These are phyloP conservation scores for Chrysodeixis includens DNA, from an alignment of 2,888 invertebrate genomes.

Conservation along the genomic window DNA sequence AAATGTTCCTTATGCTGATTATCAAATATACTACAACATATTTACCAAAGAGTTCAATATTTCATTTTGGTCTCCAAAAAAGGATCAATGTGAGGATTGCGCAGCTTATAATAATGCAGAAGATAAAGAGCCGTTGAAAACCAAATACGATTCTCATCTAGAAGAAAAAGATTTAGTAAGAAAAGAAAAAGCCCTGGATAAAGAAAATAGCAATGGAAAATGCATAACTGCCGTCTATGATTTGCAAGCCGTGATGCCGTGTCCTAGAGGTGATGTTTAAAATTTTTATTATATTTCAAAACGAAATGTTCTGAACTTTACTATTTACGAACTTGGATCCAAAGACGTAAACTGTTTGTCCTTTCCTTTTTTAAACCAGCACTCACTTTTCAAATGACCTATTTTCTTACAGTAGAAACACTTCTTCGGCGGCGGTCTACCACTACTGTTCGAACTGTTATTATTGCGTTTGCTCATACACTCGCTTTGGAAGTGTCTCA, in stretches of 20 bases:
- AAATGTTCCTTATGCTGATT: slow-evolving; percentile 21
- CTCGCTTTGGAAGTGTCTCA: too few species aligned
- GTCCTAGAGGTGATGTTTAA: too few species aligned
- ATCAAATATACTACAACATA: slow-evolving; percentile 36
- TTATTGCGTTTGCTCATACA: too few species aligned
- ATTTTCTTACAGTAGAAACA: too few species aligned
- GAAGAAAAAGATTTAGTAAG: slow-evolving; percentile 29
- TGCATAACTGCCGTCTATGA: slow-evolving; percentile 22
- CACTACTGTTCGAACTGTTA: too few species aligned
- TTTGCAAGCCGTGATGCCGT: slow-evolving; percentile 22
- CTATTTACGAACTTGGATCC: slow-evolving; percentile 16
- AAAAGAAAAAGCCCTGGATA: slow-evolving; percentile 23
- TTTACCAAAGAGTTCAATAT: slow-evolving; percentile 40
- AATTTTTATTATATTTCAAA: slow-evolving; percentile 17
- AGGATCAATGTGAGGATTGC: slow-evolving; percentile 40
- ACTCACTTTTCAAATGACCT: too few species aligned
- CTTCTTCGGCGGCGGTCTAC: too few species aligned
- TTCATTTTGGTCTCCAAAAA: slow-evolving; percentile 39
- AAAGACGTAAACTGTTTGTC: slow-evolving; percentile 11
- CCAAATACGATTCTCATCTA: slow-evolving; percentile 22
- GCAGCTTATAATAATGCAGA: slow-evolving; percentile 23
- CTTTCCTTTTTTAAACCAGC: slow-evolving; percentile 20
- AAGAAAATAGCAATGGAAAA: slow-evolving; percentile 18
- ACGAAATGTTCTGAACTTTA: slow-evolving; percentile 15
- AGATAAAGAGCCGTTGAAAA: slow-evolving; percentile 22